Percentiles rank a stretch among this genome's conserved stretches.
Evolutionary conservation across 2,113 vertebrate genomes (phyloP).

Genomic region (Heterochromis multidens): DNA sequence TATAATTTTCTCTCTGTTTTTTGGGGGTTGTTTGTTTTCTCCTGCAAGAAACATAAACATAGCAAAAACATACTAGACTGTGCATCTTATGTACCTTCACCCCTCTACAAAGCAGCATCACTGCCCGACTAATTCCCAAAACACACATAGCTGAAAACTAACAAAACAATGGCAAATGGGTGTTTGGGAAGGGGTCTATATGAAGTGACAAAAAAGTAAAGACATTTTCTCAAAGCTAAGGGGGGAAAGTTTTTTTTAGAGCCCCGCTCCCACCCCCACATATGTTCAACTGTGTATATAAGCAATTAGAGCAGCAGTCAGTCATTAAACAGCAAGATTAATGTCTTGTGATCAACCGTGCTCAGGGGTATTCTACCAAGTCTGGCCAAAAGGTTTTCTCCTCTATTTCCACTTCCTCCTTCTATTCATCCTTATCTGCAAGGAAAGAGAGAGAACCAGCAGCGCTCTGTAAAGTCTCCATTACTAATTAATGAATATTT

Average conservation of each 20-base stretch:
- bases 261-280: background rate
- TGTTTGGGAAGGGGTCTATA: too few species aligned
- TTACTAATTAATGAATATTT: constrained; percentile 80
- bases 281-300: constrained; percentile 59
- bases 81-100: too few species aligned
- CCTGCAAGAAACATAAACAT: too few species aligned
- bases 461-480: constrained; percentile 66
- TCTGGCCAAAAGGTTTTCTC: constrained; percentile 58
- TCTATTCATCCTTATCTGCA: constrained; percentile 49
- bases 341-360: constrained; percentile 69
- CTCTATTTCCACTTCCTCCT: constrained; percentile 30
- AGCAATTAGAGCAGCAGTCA: constrained; percentile 68
- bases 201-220: background rate
- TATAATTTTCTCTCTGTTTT: too few species aligned
- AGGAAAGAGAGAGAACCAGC: constrained; percentile 21
- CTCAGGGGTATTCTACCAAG: constrained; percentile 64
- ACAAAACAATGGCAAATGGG: too few species aligned
- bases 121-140: too few species aligned
- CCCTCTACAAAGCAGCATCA: too few species aligned
- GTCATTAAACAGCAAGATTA: constrained; percentile 75
- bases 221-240: background rate
- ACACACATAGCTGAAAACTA: too few species aligned
- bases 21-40: too few species aligned
- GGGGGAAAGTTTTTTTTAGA: background rate
- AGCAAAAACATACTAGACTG: too few species aligned